Evolutionary conservation across 2,888 invertebrate species (phyloP), one percentile per base, ranked within the genome.

Genomic region (Agrypnus murinus): DNA sequence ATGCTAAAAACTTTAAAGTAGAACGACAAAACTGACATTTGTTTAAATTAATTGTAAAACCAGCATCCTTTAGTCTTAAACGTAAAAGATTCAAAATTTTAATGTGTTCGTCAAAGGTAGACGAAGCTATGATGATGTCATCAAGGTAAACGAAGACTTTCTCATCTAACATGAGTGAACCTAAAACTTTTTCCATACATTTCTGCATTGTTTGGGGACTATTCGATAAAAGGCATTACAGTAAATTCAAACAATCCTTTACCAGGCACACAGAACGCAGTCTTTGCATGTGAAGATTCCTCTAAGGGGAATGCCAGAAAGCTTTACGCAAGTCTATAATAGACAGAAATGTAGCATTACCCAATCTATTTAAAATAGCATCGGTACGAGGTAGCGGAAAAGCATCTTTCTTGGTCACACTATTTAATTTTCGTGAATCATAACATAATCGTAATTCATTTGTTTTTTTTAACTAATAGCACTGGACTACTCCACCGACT

Each of bases 401-500:
- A 8, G 50, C 32, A 38, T 74, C 72, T 7, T 69, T 34, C 10
- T 58, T 34, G 9, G 60, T 25, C 12, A 65, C 25, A 7, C 32
- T 32, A 46, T 69, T 70, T 9, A 69, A 12, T 55, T 72, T 69
- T 12, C 74, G 34, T 9, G 71, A 69, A 50, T 78, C 74, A 6
- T 77, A 73, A 31, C 72, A 74, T 25, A 76, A 69, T 8, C 78
- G 50, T n/a, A 65, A 69, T 0, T 73, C 64, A 5, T 75, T 76
- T 55, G 76, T 17, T 57, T 53, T 55, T 79, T 79, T 70, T 73
- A 2, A 78, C 75, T 10, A 79, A 45, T 0, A 79, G 36, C 8
- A 78, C 74, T 1, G 77, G 78, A 31, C 78, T 75, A 10, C 74
- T 73, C 78, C 78, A 80, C 4, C 75, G 69, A 53, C 75, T 77